Conservation (phyloP, 2,797 vertebrate species). For the Siniperca undulata region DNA sequence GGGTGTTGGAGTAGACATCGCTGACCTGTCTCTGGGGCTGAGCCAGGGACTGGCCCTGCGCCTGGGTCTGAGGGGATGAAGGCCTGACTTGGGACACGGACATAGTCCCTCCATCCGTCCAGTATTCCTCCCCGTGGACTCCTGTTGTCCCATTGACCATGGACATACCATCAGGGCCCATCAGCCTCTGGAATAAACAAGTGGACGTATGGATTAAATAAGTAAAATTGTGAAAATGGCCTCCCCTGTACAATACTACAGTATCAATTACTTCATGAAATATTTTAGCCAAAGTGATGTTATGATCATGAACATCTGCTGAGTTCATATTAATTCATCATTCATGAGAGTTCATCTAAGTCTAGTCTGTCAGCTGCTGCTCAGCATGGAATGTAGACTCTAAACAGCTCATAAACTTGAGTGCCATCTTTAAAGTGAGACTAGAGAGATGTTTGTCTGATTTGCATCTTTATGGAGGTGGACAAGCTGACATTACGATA, state of each 20-base stretch:
- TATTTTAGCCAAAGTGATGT: not conserved
- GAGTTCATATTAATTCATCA: not conserved
- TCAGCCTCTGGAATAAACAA: slow-evolving; percentile 89
- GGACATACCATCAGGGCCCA: slow-evolving; percentile 92
- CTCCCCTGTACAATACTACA: not conserved
- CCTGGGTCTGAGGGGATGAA: slow-evolving; percentile 82
- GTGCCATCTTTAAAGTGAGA: slow-evolving; percentile 46
- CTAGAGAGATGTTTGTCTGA: slow-evolving; percentile 45
- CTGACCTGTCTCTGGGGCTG: slow-evolving; percentile 95
- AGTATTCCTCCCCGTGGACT: slow-evolving; percentile 91
- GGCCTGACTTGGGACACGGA: slow-evolving; percentile 89
- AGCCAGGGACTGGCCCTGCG: slow-evolving; percentile 82
- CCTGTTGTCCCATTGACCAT: slow-evolving; percentile 94
- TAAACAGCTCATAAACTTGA: slow-evolving; percentile 62
- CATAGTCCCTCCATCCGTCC: slow-evolving; percentile 89
- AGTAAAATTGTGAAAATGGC: not conserved
- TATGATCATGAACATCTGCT: not conserved
- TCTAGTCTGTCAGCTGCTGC: slow-evolving; percentile 32
- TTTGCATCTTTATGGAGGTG: slow-evolving; percentile 34
- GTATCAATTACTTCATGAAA: not conserved
- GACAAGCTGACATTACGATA: slow-evolving; percentile 32
- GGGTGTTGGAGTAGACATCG: slow-evolving; percentile 98
- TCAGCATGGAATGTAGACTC: slow-evolving; percentile 27
- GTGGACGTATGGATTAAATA: not conserved
- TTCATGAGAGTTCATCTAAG: slow-evolving; percentile 11